Percentiles rank a stretch among this genome's conserved stretches.
Evolutionary conservation across 1,140 invertebrate species (phyloP).

Genomic region (Drosophila guanche): DNA sequence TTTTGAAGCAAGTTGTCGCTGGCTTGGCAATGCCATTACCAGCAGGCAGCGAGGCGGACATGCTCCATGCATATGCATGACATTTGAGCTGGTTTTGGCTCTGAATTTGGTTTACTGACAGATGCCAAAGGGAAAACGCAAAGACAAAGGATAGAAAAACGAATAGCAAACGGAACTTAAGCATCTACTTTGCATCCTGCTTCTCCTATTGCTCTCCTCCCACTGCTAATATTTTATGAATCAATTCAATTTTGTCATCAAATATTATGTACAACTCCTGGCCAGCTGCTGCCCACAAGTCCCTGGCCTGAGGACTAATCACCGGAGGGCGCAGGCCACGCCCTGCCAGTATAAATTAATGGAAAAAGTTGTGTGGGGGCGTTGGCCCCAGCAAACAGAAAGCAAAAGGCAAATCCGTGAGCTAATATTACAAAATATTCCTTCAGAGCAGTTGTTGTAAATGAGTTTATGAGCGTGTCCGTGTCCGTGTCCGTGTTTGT

Average conservation of each 20-base stretch:
- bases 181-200: neutral
- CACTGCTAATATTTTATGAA: slow-evolving; percentile 62
- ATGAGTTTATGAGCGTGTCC: slow-evolving; percentile 80
- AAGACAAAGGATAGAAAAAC: neutral
- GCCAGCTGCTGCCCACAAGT: slow-evolving; percentile 25
- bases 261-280: slow-evolving; percentile 58
- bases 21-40: slow-evolving; percentile 72
- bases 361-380: slow-evolving; percentile 72
- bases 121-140: slow-evolving; percentile 9
- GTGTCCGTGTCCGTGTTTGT: neutral
- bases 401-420: slow-evolving; percentile 60
- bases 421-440: slow-evolving; percentile 74
- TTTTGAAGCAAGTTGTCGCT: slow-evolving; percentile 72
- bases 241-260: slow-evolving; percentile 70
- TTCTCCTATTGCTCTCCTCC: neutral
- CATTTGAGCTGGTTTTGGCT: slow-evolving; percentile 21
- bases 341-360: slow-evolving; percentile 60
- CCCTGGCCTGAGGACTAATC: slow-evolving; percentile 46
- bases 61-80: slow-evolving; percentile 68
- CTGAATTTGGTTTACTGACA: slow-evolving; percentile 16
- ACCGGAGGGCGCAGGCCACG: slow-evolving; percentile 30
- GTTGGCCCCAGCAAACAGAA: slow-evolving; percentile 29
- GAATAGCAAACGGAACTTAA: neutral
- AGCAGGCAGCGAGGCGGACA: slow-evolving; percentile 43
- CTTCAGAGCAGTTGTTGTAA: slow-evolving; percentile 52